Percentiles rank a stretch among this genome's conserved stretches.
Conservation (phyloP, 2,797 vertebrate genomes). For the Liparis tanakae region DNA sequence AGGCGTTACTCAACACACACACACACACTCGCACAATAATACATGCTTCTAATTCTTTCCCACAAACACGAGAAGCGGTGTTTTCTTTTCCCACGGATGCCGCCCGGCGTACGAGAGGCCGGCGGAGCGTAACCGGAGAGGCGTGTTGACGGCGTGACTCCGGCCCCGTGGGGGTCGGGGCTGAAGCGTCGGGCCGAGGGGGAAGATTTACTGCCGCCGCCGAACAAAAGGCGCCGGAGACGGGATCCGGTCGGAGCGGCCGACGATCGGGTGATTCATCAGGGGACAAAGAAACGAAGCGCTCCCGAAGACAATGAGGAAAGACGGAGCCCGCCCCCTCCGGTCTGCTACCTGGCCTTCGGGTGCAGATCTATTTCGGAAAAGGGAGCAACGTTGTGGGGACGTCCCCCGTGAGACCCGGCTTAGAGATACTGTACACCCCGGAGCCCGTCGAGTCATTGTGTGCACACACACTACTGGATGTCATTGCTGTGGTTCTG, state of each 20-base stretch:
- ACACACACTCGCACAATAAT: conserved; percentile 47
- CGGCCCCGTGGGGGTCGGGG: conserved; percentile 73
- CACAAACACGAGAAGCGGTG: conserved; percentile 46
- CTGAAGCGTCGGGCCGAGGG: conserved; percentile 68
- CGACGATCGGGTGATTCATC: conserved; percentile 74
- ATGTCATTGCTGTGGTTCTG: conserved; percentile 38
- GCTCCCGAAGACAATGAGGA: conserved; percentile 50
- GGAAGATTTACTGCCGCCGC: conserved; percentile 74
- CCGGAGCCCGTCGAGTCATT: conserved; percentile 23
- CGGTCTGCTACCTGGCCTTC: conserved; percentile 45
- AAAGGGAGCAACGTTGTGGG: not conserved
- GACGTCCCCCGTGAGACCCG: conserved; percentile 1
- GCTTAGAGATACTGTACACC: conserved; percentile 8
- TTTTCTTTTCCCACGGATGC: conserved; percentile 63
- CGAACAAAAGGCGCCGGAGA: conserved; percentile 73
- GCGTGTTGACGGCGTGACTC: conserved; percentile 68
- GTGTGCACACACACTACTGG: conserved; percentile 12
- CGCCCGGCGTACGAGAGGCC: conserved; percentile 48
- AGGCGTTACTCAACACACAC: conserved; percentile 43
- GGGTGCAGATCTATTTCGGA: conserved; percentile 25
- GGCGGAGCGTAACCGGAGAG: conserved; percentile 62
- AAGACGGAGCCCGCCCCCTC: conserved; percentile 30
- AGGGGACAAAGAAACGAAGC: conserved; percentile 50
- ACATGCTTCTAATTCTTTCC: conserved; percentile 58
- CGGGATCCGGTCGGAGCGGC: conserved; percentile 64